Evolutionary conservation across 2,113 vertebrate genomes (phyloP), one percentile per base, ranked within the genome.

Genomic region (Boulengeromyrus knoepffleri): DNA sequence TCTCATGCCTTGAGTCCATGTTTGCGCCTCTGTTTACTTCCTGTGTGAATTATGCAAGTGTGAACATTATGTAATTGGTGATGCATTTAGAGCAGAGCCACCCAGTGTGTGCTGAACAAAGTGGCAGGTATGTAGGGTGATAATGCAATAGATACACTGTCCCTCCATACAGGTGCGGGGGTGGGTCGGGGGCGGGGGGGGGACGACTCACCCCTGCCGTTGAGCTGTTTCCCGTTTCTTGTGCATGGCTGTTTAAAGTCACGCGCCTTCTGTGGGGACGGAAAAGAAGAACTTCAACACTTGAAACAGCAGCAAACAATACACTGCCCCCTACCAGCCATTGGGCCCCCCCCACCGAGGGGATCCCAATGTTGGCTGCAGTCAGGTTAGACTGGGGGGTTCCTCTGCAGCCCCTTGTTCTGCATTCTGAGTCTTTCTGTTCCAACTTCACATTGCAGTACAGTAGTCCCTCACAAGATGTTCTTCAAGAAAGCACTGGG

Each of bases 181-280:
- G 36, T n/a, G 91, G 31, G 27, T 31, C 36, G 89, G 90, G 88
- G 46, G 36, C 19, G 91, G 31, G 27, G 17, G 21, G 1, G 7
- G 56, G n/a, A n/a, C n/a, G n/a, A 95, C 96, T 95, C 93, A 97
- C 97, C 96, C n/a, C 93, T 90, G 87, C 94, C 88, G 13, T 95
- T 88, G 74, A 90, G 91, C 27, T 94, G 93, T 86, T 95, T 96
- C 92, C 93, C 90, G 0, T 94, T 95, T 94, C 95, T 95, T 89
- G 89, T 92, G 0, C 87, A 92, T 91, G 93, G 92, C 88, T 94
- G 90, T 92, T 94, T 94, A 19, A 97, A 92, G 88, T 94, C 96
- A 89, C 97, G 96, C 93, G 95, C 95, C 94, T 96, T 97, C 97
- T 97, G 95, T 85, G 53, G 92, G 46, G 88, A 93, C 10, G 27